Evolutionary conservation across 2,888 invertebrate species (phyloP), one percentile per base, ranked within the genome.

Genomic region (Pantelozetes paolii): DNA sequence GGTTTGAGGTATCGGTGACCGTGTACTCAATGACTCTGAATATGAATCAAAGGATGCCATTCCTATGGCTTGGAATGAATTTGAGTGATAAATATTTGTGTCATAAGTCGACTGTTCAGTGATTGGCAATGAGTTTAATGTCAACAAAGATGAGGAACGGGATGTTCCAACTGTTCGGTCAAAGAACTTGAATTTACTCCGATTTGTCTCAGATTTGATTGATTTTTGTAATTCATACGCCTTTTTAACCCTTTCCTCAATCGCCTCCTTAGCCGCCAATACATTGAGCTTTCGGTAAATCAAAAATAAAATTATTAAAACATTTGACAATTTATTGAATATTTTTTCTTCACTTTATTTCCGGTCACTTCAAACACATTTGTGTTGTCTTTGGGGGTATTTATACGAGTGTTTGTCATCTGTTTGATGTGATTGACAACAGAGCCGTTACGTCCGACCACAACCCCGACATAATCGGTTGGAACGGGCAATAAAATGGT

Each of bases 181-280:
- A 8, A 59, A 32, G 1, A 18, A 59, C n/a, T 59, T 30, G 18
- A 8, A 40, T n/a, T 2, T 23, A 40, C 18, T 67, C 40, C 5
- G 18, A 8, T 67, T n/a, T 2, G 40, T 36, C 18, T 67, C 40
- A n/a, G 8, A 67, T 23, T 1, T 18, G n/a, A 36, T n/a, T 2
- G 67, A 40, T 2, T 1, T n/a, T 9, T 32, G 13, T 1, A 67
- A 15, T 23, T n/a, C 8, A 40, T n/a, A 20, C 23, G 67, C 67
- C 42, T 40, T 23, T 20, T 36, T 18, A 13, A 67, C 67, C 32
- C 36, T 67, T 11, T 67, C 67, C 15, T 20, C n/a, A 5, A 67
- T 67, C 11, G 67, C 67, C n/a, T 67, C 67, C 36, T 40, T 67
- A 20, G 67, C 67, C n/a, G 67, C 67, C 67, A 67, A 36, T 13